Percentiles rank a stretch among this genome's conserved stretches.
Conservation (phyloP, 2,888 invertebrate species). For the Dascillus cervinus region DNA sequence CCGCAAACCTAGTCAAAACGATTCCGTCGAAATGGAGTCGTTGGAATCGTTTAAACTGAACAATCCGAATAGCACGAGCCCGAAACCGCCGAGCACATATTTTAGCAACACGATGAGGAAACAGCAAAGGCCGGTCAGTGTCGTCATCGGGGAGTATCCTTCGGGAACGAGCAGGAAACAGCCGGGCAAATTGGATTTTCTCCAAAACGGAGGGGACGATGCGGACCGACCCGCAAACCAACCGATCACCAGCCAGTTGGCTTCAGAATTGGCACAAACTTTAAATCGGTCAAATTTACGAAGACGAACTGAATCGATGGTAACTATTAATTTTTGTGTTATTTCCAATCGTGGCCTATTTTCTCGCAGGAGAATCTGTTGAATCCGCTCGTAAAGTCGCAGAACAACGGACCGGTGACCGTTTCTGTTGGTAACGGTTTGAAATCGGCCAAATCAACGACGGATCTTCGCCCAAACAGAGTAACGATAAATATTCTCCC, state of each 20-base stretch:
- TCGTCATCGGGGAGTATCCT: slow-evolving; percentile 64
- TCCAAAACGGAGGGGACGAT: slow-evolving; percentile 45
- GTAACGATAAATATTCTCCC: slow-evolving; percentile 37
- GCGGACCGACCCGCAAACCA: slow-evolving; percentile 32
- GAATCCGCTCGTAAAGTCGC: slow-evolving; percentile 33
- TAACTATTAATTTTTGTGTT: too few relatives aligned
- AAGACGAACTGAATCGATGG: slow-evolving; percentile 61
- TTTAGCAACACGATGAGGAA: slow-evolving; percentile 48
- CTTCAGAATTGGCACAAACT: slow-evolving; percentile 67
- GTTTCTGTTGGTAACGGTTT: slow-evolving; percentile 35
- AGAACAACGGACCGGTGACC: slow-evolving; percentile 38
- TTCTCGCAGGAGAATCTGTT: slow-evolving; percentile 36
- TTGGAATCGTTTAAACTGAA: slow-evolving; percentile 67
- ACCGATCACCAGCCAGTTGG: slow-evolving; percentile 58
- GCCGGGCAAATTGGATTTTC: slow-evolving; percentile 66
- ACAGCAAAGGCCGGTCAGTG: slow-evolving; percentile 55
- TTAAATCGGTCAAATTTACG: slow-evolving; percentile 69
- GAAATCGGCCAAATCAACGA: slow-evolving; percentile 35
- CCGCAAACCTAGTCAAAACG: slow-evolving; percentile 27
- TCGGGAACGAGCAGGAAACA: slow-evolving; percentile 51
- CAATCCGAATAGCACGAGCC: slow-evolving; percentile 52
- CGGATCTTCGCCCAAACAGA: slow-evolving; percentile 27
- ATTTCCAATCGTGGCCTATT: too few relatives aligned
- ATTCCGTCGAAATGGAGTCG: slow-evolving; percentile 66
- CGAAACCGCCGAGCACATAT: slow-evolving; percentile 63